A percentile compares a stretch with the other conserved stretches of the same genome.
Evolutionary conservation across 1,140 invertebrate species (phyloP).

Genomic region (Coptotermes formosanus): DNA sequence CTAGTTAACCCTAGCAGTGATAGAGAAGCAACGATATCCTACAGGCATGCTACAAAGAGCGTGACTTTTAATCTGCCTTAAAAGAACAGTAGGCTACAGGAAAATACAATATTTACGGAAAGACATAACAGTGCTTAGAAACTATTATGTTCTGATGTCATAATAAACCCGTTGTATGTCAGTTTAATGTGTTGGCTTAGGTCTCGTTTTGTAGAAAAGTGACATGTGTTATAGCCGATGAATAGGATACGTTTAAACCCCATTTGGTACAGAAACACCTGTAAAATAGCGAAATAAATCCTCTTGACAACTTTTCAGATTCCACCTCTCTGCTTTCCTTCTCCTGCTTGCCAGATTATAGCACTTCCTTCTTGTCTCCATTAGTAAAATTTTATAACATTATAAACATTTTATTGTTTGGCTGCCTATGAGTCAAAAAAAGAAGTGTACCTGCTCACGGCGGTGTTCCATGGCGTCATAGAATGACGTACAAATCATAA

Average conservation of each 20-base stretch:
- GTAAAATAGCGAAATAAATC: not conserved
- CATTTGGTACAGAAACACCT: not conserved
- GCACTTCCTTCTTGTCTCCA: not conserved
- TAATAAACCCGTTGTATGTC: not conserved
- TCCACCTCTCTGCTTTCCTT: not conserved
- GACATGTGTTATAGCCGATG: not conserved
- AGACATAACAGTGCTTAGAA: not conserved
- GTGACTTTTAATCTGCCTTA: not conserved
- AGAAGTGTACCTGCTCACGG: not conserved
- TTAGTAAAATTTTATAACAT: conserved; percentile 7
- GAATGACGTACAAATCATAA: conserved; percentile 12
- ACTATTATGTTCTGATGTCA: not conserved
- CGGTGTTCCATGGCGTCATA: not conserved
- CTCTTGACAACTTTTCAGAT: not conserved
- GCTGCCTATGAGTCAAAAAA: not conserved
- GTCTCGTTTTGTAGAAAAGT: not conserved
- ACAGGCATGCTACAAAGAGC: not conserved
- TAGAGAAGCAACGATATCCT: too few species aligned
- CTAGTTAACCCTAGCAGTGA: too few species aligned
- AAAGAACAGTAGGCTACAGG: not conserved
- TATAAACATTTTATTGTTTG: conserved; percentile 18
- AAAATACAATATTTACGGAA: not conserved
- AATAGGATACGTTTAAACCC: not conserved
- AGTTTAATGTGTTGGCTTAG: not conserved
- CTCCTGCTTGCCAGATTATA: not conserved